Conservation (phyloP, 2,888 invertebrate species). For the Bombylius discolor region DNA sequence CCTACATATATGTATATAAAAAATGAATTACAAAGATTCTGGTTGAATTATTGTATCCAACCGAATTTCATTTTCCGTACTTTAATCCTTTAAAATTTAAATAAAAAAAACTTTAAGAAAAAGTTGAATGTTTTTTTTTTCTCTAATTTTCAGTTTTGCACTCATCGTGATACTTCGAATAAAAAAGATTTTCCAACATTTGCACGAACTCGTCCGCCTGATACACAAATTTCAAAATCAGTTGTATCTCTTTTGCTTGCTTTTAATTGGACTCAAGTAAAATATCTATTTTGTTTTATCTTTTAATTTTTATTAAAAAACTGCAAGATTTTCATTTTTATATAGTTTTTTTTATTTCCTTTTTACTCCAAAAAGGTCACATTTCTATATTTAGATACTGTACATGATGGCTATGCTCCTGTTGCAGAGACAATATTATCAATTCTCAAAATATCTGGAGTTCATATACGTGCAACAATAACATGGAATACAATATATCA, state of each 20-base stretch:
- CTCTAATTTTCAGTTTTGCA: constrained; percentile 61
- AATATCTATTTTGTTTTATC: constrained; percentile 1
- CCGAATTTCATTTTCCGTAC: background rate
- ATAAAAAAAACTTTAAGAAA: background rate
- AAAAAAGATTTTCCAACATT: constrained; percentile 82
- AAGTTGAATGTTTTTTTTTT: background rate
- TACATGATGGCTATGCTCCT: constrained; percentile 58
- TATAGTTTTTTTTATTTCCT: background rate
- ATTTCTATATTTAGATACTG: constrained; percentile 69
- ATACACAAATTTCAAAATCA: constrained; percentile 86
- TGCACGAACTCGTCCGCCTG: constrained; percentile 81
- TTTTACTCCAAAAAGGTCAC: constrained; percentile 46
- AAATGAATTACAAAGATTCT: too few relatives aligned
- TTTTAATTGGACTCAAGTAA: constrained; percentile 84
- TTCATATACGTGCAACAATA: constrained; percentile 50
- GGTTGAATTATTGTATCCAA: too few relatives aligned
- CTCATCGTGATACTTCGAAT: constrained; percentile 78
- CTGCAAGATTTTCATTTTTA: background rate
- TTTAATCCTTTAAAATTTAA: too few relatives aligned
- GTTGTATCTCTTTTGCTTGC: constrained; percentile 72
- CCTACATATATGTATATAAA: too few relatives aligned
- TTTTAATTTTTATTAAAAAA: background rate
- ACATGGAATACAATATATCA: constrained; percentile 63
- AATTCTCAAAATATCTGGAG: constrained; percentile 55
- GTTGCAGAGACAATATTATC: constrained; percentile 66